Conservation (phyloP, 1,140 invertebrate species). For the Antheraea pernyi region DNA sequence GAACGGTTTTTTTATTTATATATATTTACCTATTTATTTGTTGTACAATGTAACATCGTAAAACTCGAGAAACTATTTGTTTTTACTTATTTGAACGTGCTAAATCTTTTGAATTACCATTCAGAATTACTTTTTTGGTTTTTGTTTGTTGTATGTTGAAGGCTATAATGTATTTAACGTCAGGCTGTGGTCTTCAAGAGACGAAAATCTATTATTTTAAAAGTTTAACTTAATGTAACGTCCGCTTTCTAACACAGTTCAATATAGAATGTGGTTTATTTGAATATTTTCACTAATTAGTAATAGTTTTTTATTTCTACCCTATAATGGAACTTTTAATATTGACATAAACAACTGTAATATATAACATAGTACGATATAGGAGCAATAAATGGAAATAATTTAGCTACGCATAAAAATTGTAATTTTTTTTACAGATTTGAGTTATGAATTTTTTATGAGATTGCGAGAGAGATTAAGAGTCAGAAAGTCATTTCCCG, state of each 20-base stretch:
- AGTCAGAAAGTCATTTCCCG: conserved; percentile 80
- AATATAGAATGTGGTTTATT: background rate
- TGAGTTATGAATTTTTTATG: conserved; percentile 81
- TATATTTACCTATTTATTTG: too few relatives aligned
- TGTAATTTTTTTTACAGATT: conserved; percentile 77
- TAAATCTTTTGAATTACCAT: too few relatives aligned
- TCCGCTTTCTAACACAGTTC: background rate
- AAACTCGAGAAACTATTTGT: too few relatives aligned
- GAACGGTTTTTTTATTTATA: too few relatives aligned
- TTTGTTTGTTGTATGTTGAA: too few relatives aligned
- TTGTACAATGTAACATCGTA: too few relatives aligned
- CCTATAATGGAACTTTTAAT: background rate
- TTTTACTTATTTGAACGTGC: too few relatives aligned
- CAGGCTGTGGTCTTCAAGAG: background rate
- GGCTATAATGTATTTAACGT: too few relatives aligned
- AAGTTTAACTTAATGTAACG: background rate
- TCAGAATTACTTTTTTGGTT: too few relatives aligned
- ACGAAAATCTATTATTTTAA: background rate
- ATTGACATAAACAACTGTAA: too few relatives aligned
- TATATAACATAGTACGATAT: background rate
- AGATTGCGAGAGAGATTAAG: conserved; percentile 79
- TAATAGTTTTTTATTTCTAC: background rate
- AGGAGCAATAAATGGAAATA: background rate
- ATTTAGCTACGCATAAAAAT: conserved; percentile 29
- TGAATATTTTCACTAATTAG: background rate